Evolutionary conservation across 2,888 invertebrate species (phyloP).

Genomic region (Eristalis intricaria): DNA sequence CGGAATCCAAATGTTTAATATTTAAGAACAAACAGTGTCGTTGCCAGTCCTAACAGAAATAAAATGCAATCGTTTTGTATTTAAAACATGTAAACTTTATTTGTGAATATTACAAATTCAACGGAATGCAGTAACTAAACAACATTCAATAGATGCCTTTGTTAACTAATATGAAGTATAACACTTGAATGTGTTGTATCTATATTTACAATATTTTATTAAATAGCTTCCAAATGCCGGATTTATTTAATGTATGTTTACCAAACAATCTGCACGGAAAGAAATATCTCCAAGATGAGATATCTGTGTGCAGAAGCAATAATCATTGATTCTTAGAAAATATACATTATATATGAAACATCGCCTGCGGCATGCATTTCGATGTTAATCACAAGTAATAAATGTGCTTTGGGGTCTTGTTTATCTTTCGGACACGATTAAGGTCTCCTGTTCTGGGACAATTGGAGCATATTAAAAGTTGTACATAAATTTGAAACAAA

Average conservation of each 20-base stretch:
- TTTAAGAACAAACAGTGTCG: no score
- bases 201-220: constrained; percentile 1
- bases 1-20: no score
- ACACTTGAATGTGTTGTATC: background rate
- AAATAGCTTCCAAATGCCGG: background rate
- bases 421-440: background rate
- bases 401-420: background rate
- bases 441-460: background rate
- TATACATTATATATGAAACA: background rate
- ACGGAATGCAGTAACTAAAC: background rate
- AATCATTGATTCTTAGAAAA: background rate
- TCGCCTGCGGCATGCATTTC: background rate
- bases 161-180: background rate
- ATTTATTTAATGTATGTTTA: background rate
- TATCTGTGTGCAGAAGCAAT: background rate
- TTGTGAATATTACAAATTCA: constrained; percentile 4
- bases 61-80: background rate
- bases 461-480: background rate
- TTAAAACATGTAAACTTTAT: constrained; percentile 3
- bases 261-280: background rate
- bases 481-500: background rate
- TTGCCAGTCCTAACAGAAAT: background rate
- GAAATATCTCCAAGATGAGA: background rate
- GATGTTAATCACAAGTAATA: background rate
- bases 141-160: background rate